These are phyloP conservation scores for Gerris lacustris DNA, from an alignment of 2,888 invertebrate genomes.

Conservation along the genomic window DNA sequence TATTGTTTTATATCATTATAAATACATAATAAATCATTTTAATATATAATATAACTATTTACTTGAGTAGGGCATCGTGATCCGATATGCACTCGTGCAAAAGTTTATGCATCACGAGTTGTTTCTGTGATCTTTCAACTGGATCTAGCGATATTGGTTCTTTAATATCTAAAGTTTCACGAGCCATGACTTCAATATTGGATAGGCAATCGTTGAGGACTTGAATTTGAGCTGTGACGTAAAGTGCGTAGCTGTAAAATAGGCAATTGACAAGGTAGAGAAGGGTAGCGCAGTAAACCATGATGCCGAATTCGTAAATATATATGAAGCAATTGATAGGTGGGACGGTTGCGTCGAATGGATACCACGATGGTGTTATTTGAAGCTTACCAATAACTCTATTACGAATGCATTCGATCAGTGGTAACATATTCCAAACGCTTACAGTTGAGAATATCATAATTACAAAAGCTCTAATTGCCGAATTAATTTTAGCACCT, in stretches of 20 bases:
- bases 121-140: slow-evolving; percentile 6
- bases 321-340: slow-evolving; percentile 21
- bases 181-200: slow-evolving; percentile 18
- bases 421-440: slow-evolving; percentile 23
- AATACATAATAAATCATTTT: no score
- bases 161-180: not conserved
- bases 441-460: slow-evolving; percentile 25
- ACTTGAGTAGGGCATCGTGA: slow-evolving; percentile 12
- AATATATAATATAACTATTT: no score
- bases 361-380: slow-evolving; percentile 25
- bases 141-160: not conserved
- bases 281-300: slow-evolving; percentile 26
- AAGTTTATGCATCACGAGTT: slow-evolving; percentile 11
- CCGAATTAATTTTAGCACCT: slow-evolving; percentile 15
- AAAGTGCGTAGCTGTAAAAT: slow-evolving; percentile 20
- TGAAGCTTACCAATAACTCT: slow-evolving; percentile 12
- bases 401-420: slow-evolving; percentile 18
- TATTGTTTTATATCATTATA: no score
- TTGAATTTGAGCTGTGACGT: slow-evolving; percentile 21
- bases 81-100: slow-evolving; percentile 22
- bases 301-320: slow-evolving; percentile 24
- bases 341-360: not conserved
- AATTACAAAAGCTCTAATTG: slow-evolving; percentile 21
- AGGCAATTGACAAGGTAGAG: slow-evolving; percentile 25
- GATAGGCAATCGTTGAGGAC: slow-evolving; percentile 18